Conservation (phyloP, 92 coral and sea anemone species). For the Bergia puertoricense region DNA sequence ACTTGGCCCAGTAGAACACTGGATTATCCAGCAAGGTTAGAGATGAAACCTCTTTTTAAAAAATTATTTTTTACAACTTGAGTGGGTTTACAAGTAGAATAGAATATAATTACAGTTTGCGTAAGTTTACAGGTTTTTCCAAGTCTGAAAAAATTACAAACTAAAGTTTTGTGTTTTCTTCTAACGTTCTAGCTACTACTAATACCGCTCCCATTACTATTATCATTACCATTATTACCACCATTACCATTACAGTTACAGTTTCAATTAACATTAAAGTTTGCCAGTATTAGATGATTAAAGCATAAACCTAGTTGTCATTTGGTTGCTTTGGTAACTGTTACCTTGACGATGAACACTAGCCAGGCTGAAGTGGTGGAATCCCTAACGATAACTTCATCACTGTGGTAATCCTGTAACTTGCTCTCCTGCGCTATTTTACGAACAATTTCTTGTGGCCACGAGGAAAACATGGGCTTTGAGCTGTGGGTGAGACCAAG, state of each 20-base stretch:
- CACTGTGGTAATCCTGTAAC: constrained; percentile 79
- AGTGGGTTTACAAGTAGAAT: too few relatives aligned
- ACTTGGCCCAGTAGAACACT: too few relatives aligned
- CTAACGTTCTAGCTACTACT: too few relatives aligned
- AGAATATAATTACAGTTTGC: too few relatives aligned
- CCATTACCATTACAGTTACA: not conserved
- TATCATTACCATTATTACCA: too few relatives aligned
- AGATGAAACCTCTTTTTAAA: too few relatives aligned
- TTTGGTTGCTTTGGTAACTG: not conserved
- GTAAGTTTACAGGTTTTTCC: too few relatives aligned
- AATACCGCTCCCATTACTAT: too few relatives aligned
- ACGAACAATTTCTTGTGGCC: constrained; percentile 74
- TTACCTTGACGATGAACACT: constrained; percentile 74
- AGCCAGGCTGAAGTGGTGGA: constrained; percentile 71
- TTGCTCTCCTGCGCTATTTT: constrained; percentile 88
- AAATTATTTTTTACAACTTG: too few relatives aligned
- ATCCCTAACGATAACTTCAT: constrained; percentile 80
- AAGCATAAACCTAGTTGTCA: not conserved
- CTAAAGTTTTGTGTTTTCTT: too few relatives aligned
- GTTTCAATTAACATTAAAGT: not conserved
- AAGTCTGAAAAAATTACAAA: too few relatives aligned
- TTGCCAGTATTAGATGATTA: not conserved
- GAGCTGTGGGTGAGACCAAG: constrained; percentile 1
- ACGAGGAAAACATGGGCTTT: constrained; percentile 68
- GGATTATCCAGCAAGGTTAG: too few relatives aligned